phyloP scores from a whole-genome alignment of 2,797 vertebrate species.

The Nannoperca obscura region DNA sequence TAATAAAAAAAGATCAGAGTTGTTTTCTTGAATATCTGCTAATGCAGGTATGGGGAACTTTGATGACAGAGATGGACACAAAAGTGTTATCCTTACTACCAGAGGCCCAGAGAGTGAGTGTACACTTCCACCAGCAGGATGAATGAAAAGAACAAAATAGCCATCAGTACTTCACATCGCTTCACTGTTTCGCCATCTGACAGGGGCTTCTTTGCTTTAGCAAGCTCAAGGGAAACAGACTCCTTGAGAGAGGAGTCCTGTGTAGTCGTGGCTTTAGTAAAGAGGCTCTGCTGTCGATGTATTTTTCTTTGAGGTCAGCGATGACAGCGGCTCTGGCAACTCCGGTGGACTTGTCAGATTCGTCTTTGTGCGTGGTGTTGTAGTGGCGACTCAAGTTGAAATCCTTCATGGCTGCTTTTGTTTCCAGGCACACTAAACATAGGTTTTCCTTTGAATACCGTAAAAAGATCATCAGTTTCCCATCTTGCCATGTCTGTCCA shows the following conservation, averaged over 20 bases:
- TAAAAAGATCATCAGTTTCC: background rate
- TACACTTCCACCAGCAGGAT: too few species aligned
- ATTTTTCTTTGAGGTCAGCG: background rate
- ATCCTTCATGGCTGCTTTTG: background rate
- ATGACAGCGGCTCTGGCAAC: background rate
- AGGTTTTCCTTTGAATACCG: background rate
- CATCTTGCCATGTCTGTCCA: too few species aligned
- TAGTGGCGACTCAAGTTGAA: background rate
- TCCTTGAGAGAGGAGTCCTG: background rate
- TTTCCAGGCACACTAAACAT: slow-evolving; percentile 3
- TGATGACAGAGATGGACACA: too few species aligned
- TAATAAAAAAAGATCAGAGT: background rate
- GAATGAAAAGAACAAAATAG: background rate
- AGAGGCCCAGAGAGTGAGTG: too few species aligned
- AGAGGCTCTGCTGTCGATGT: background rate
- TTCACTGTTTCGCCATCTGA: background rate
- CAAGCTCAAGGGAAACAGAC: background rate
- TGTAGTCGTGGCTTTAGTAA: background rate
- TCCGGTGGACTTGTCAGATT: background rate
- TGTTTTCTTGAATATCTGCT: background rate
- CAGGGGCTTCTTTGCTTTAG: background rate
- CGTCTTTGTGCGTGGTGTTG: background rate
- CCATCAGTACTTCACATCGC: background rate
- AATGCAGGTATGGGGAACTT: too few species aligned
- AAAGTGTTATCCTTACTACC: too few species aligned